Base-by-base conservation (phyloP, 2,113 vertebrate genomes). In the Peromyscus polionotus region DNA sequence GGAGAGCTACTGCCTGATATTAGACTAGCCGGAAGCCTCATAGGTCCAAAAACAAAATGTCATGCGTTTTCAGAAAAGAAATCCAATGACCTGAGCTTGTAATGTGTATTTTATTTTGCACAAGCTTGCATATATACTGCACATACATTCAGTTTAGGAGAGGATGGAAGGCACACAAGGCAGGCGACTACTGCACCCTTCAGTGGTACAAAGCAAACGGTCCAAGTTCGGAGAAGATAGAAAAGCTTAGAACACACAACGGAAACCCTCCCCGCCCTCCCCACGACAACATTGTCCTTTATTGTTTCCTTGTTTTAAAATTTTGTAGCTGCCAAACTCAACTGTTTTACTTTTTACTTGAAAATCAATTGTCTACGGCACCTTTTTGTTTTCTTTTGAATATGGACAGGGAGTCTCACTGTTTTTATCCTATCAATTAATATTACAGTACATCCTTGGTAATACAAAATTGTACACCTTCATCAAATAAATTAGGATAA, bases 71-170 rank as follows among this genome's bases (percentile, higher is more conserved):
- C 42, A 16, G 83, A 63, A 45, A n/a, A n/a, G 84, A 97, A 98
- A 98, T 98, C 98, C 96, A n/a, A 97, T 94, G 97, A 98, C 98
- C 98, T 99, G 98, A 99, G 98, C 99, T 99, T 99, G 99, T 99
- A 98, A 99, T 99, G 99, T 99, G 99, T 99, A 99, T 99, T 99
- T 99, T 99, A 99, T 99, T 99, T 99, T 99, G 99, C 99, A 99
- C 99, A 99, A 99, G 99, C 99, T 99, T 99, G 99, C 99, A 99
- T 99, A 99, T 99, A 99, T 99, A 99, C 99, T 99, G 99, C 99
- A 99, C 99, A 99, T 99, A 99, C 99, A 99, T 99, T 99, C 99
- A 99, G 99, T 99, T 99, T 99, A 99, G 98, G 99, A 99, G 99
- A 99, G 99, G 99, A 99, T 99, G 99, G 99, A 99, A 99, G 99